Conservation (phyloP, 2,113 vertebrate genomes). For the Equus przewalskii region DNA sequence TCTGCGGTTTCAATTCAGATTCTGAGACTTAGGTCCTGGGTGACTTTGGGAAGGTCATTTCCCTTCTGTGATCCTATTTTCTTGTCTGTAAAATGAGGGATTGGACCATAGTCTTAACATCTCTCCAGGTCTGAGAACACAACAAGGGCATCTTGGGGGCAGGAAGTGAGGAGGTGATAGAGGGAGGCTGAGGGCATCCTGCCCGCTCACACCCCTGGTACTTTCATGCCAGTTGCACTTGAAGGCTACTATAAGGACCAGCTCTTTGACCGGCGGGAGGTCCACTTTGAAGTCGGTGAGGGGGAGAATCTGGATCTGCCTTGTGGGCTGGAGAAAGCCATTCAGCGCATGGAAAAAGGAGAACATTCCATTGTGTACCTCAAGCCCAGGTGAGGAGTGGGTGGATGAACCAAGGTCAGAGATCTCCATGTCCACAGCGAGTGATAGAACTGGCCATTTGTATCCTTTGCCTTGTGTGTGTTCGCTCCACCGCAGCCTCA, state of each 20-base stretch:
- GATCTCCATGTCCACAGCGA: neutral
- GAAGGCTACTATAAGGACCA: slow-evolving; percentile 90
- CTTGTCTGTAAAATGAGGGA: neutral
- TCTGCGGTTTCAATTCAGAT: neutral
- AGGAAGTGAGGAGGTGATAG: neutral
- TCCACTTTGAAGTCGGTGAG: slow-evolving; percentile 96
- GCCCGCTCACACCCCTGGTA: neutral
- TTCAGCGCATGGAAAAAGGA: slow-evolving; percentile 96
- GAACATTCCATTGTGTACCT: slow-evolving; percentile 94
- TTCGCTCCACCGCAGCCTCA: neutral
- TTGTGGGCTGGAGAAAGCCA: slow-evolving; percentile 93
- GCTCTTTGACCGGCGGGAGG: slow-evolving; percentile 94
- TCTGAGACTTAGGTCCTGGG: neutral
- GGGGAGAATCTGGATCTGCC: slow-evolving; percentile 93
- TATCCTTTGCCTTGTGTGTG: neutral
- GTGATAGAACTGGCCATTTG: neutral
- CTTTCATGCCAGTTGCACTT: slow-evolving; percentile 89
- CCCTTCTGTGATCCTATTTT: neutral
- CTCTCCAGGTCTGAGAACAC: neutral
- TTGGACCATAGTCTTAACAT: neutral
- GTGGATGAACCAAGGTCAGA: neutral
- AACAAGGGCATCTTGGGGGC: neutral
- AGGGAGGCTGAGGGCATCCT: neutral
- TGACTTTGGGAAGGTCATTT: neutral
- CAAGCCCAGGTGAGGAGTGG: slow-evolving; percentile 92